Base-by-base conservation (phyloP, 1,140 invertebrate genomes). In the Drosophila tsacasi region DNA sequence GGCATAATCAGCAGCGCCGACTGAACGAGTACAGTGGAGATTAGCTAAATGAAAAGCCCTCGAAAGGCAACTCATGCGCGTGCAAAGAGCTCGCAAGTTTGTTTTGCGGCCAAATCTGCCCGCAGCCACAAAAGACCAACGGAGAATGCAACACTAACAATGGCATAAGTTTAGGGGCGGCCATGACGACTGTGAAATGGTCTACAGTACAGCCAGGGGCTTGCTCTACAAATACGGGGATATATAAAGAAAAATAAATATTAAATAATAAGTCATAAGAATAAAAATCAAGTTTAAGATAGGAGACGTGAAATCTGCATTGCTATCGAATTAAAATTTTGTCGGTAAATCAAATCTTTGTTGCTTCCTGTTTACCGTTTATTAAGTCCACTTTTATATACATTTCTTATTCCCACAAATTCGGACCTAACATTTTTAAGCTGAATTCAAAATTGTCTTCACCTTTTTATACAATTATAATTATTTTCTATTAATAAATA, bases 1-100 rank as follows among this genome's bases (percentile, higher is more conserved):
- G 52, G 60, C 59, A 81, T 89, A 87, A 84, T 89, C 87, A 89
- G 84, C 80, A 86, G 79, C 55, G 75, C 42, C 46, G 57, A 60
- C 68, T 76, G 44, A 23, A 42, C 64, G 35, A 60, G 35, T 78
- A 78, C 75, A 78, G 75, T 78, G 75, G 65, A 68, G 75, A 78
- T 78, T 78, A 78, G 57, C 64, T 78, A 78, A 78, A 78, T 78
- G 75, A 78, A 78, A 78, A 78, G 57, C 75, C 44, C 75, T 78
- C 52, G 32, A 59, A 67, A 57, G 42, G 40, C 54, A 67, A 27
- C 63, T 54, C 63, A 76, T 69, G 65, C 57, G 55, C 52, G 75
- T 40, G 68, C 37, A 35, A 40, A 73, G 67, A 73, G 71, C 55
- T 61, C 55, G 30, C 67, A 60, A 74, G 71, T 74, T 74, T 74